phyloP scores from a whole-genome alignment of 1,140 invertebrate genomes.

The Lineus longissimus region DNA sequence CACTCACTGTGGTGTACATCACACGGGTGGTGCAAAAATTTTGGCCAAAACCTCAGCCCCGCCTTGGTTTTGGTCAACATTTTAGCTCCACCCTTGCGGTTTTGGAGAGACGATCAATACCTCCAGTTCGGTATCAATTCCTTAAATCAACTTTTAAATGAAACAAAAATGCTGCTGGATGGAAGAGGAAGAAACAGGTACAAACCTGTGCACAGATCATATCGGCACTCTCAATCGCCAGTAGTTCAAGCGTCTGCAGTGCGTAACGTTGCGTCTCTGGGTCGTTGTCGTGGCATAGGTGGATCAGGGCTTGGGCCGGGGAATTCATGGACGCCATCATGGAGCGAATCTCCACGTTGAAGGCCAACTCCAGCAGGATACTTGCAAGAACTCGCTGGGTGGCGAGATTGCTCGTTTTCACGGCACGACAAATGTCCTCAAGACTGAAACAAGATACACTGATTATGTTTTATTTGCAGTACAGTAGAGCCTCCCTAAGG shows the following conservation, averaged over 20 bases:
- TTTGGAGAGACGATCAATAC: too few species aligned
- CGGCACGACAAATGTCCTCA: conserved; percentile 41
- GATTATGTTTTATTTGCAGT: too few species aligned
- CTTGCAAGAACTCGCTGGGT: conserved; percentile 42
- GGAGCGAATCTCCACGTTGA: conserved; percentile 37
- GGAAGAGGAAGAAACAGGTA: too few species aligned
- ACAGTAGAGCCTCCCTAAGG: too few species aligned
- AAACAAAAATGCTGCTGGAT: too few species aligned
- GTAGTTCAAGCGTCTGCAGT: conserved; percentile 43
- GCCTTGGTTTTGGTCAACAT: too few species aligned
- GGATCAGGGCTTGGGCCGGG: conserved; percentile 42
- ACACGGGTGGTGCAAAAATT: too few species aligned
- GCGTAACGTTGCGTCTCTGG: conserved; percentile 39
- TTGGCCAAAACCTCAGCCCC: too few species aligned
- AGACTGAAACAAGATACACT: conserved; percentile 27
- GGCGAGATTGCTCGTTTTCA: conserved; percentile 29
- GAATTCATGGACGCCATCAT: conserved; percentile 38
- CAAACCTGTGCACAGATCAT: conserved; percentile 49
- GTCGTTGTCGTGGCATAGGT: conserved; percentile 38
- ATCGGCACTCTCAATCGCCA: conserved; percentile 48
- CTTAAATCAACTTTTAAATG: too few species aligned
- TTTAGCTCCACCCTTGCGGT: too few species aligned
- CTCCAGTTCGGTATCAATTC: too few species aligned
- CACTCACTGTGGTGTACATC: too few species aligned
- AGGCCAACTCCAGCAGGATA: conserved; percentile 45